A percentile compares a stretch with the other conserved stretches of the same genome.
phyloP scores from a whole-genome alignment of 2,888 invertebrate species.

The Nasonovia ribisnigri region DNA sequence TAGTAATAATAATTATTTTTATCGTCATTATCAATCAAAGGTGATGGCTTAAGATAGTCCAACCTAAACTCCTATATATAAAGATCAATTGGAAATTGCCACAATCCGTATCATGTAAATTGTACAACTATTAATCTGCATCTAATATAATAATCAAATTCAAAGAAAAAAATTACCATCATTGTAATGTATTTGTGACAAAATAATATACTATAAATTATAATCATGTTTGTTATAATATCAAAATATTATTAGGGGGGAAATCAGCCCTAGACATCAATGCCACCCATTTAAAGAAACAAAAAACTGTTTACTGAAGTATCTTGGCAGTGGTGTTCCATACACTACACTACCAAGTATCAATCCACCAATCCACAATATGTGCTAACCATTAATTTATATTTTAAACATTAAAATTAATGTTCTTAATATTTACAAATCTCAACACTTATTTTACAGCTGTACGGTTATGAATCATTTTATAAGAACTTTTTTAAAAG shows the following conservation, averaged over 20 bases:
- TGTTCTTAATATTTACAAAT: background rate
- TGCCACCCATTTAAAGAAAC: background rate
- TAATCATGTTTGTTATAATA: background rate
- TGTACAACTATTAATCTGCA: background rate
- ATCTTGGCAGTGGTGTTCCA: background rate
- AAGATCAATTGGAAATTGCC: background rate
- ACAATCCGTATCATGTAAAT: background rate
- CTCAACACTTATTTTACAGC: background rate
- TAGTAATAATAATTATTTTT: background rate
- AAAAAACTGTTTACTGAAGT: background rate
- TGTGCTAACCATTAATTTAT: background rate
- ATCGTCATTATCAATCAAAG: background rate
- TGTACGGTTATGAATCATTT: conserved; percentile 49
- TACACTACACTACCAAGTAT: background rate
- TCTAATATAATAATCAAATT: background rate
- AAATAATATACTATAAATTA: no score
- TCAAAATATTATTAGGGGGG: background rate
- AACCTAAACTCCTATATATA: background rate
- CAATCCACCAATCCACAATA: background rate
- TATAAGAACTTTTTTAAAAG: conserved; percentile 56
- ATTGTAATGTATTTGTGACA: background rate
- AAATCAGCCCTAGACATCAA: background rate
- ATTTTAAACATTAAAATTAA: background rate
- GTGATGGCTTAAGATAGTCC: background rate
- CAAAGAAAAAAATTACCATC: background rate